phyloP scores from a whole-genome alignment of 2,888 invertebrate species.

The Apotomis capreana region DNA sequence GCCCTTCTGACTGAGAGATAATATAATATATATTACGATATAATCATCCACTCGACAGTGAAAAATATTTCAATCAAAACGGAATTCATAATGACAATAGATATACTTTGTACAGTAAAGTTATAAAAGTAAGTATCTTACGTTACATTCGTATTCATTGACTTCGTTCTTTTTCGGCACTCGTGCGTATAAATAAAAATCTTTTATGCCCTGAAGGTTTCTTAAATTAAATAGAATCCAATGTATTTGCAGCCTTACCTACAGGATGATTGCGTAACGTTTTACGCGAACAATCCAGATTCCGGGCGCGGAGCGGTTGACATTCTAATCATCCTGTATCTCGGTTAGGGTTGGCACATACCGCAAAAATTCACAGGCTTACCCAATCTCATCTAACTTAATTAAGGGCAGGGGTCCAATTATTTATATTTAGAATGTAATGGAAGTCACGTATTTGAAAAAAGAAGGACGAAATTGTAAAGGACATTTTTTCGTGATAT shows the following conservation, averaged over 20 bases:
- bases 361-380: conserved; percentile 26
- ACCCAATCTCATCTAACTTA: conserved; percentile 23
- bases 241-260: conserved; percentile 22
- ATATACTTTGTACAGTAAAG: too few relatives aligned
- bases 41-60: too few relatives aligned
- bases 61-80: too few relatives aligned
- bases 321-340: conserved; percentile 40
- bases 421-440: not conserved
- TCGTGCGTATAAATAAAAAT: not conserved
- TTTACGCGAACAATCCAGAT: conserved; percentile 35
- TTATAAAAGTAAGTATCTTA: too few relatives aligned
- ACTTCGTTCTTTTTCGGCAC: not conserved
- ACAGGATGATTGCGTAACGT: conserved; percentile 35
- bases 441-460: not conserved
- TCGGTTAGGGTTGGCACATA: conserved; percentile 31
- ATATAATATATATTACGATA: too few relatives aligned
- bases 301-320: conserved; percentile 33
- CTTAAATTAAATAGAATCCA: not conserved
- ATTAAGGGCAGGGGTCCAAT: conserved; percentile 19
- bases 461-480: not conserved
- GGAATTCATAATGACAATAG: too few relatives aligned
- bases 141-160: too few relatives aligned
- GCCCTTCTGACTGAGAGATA: too few relatives aligned
- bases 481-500: not conserved
- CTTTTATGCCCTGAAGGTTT: too few relatives aligned